Conservation (phyloP, 2,888 invertebrate genomes). For the Conus canariensis region DNA sequence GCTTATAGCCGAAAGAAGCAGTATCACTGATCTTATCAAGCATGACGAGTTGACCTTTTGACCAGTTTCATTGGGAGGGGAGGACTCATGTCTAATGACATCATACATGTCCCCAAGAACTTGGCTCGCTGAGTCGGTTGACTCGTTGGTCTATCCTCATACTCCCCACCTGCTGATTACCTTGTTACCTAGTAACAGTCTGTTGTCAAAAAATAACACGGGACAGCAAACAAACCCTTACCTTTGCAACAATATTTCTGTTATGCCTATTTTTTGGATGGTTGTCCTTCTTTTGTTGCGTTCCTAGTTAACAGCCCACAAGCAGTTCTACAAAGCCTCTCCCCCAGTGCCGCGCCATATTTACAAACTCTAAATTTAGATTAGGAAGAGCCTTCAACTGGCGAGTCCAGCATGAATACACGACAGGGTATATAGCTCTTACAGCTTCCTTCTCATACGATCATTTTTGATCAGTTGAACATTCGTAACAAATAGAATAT, state of each 20-base stretch:
- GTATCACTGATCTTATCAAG: too few relatives aligned
- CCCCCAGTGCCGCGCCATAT: constrained; percentile 51
- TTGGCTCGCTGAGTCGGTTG: too few relatives aligned
- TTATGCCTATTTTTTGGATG: background rate
- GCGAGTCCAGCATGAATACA: constrained; percentile 42
- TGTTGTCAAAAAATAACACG: constrained; percentile 1
- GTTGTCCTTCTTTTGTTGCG: background rate
- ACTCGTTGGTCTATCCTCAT: too few relatives aligned
- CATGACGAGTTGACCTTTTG: too few relatives aligned
- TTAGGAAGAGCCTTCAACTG: constrained; percentile 35
- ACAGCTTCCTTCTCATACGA: too few relatives aligned
- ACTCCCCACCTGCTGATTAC: constrained; percentile 27
- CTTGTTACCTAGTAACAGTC: constrained; percentile 30
- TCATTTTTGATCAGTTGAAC: too few relatives aligned
- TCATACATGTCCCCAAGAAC: constrained; percentile 20
- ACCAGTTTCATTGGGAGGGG: too few relatives aligned
- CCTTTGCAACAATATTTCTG: constrained; percentile 7
- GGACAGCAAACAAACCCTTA: background rate
- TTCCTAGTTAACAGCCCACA: background rate
- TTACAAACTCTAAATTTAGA: constrained; percentile 49
- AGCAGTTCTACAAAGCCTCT: constrained; percentile 11
- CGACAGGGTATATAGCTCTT: background rate
- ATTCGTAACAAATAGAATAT: too few relatives aligned
- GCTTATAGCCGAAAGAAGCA: too few relatives aligned
- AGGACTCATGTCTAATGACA: background rate